Conservation (phyloP, 2,797 vertebrate genomes). For the Furcifer pardalis region DNA sequence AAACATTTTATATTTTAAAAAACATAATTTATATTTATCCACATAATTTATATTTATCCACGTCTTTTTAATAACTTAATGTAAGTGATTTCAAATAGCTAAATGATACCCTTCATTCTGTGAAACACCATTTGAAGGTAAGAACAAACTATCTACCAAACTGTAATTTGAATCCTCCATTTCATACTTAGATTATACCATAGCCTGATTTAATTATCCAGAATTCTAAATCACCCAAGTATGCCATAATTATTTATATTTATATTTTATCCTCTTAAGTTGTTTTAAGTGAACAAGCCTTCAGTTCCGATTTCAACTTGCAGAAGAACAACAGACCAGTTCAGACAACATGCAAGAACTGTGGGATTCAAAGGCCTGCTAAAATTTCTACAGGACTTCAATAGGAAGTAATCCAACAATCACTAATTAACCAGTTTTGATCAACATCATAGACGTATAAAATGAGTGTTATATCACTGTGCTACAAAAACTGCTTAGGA, state of each 20-base stretch:
- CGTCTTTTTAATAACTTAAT: too few relatives aligned
- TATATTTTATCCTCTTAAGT: not conserved
- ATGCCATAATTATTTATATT: not conserved
- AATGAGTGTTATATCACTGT: not conserved
- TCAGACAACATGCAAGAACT: too few relatives aligned
- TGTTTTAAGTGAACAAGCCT: not conserved
- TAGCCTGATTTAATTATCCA: not conserved
- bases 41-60: too few relatives aligned
- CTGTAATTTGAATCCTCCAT: not conserved
- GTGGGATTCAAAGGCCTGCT: not conserved
- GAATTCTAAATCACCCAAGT: not conserved
- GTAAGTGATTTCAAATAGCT: not conserved
- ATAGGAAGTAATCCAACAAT: not conserved
- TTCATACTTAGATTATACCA: not conserved
- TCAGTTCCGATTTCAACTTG: too few relatives aligned
- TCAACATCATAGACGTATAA: not conserved
- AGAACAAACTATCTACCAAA: not conserved
- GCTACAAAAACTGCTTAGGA: not conserved
- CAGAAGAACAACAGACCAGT: too few relatives aligned
- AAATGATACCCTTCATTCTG: not conserved
- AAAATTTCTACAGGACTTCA: not conserved
- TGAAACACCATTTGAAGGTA: not conserved
- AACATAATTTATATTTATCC: too few relatives aligned
- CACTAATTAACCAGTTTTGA: not conserved
- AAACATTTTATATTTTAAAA: too few relatives aligned